Conservation (phyloP, 1,140 invertebrate genomes). For the Eupristina koningsbergeri region DNA sequence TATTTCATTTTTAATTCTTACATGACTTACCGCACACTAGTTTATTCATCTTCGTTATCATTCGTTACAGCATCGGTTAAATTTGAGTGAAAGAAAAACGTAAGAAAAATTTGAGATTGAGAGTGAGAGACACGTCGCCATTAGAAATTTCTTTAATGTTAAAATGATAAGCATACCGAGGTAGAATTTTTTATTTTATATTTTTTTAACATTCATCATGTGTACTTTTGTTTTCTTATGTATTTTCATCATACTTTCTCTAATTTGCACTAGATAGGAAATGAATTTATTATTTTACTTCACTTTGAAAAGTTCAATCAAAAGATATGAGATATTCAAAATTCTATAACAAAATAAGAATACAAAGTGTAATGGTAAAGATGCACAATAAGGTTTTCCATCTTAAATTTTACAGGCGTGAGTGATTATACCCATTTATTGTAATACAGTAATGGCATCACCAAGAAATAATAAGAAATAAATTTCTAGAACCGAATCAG, state of each 20-base stretch:
- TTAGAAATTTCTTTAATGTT: not conserved
- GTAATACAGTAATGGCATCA: constrained; percentile 17
- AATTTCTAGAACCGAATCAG: not conserved
- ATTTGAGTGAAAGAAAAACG: not conserved
- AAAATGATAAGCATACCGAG: constrained; percentile 3
- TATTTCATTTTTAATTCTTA: not conserved
- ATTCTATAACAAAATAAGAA: not conserved
- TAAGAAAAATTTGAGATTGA: not conserved
- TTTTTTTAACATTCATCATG: not conserved
- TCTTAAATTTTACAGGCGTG: not conserved
- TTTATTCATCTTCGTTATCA: constrained; percentile 33
- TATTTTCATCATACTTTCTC: not conserved
- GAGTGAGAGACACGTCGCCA: not conserved
- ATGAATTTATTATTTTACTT: not conserved
- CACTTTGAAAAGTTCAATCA: constrained; percentile 1
- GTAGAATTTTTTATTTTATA: constrained; percentile 6
- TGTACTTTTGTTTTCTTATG: not conserved
- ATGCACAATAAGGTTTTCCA: constrained; percentile 19
- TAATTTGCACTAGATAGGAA: not conserved
- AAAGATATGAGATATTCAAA: not conserved
- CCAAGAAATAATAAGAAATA: constrained; percentile 35
- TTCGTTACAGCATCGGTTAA: not conserved
- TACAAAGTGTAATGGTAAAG: not conserved
- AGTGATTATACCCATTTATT: constrained; percentile 16
- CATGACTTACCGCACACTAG: constrained; percentile 21